These are phyloP conservation scores for Boleophthalmus pectinirostris DNA, from an alignment of 2,113 vertebrate species.

Conservation along the genomic window DNA sequence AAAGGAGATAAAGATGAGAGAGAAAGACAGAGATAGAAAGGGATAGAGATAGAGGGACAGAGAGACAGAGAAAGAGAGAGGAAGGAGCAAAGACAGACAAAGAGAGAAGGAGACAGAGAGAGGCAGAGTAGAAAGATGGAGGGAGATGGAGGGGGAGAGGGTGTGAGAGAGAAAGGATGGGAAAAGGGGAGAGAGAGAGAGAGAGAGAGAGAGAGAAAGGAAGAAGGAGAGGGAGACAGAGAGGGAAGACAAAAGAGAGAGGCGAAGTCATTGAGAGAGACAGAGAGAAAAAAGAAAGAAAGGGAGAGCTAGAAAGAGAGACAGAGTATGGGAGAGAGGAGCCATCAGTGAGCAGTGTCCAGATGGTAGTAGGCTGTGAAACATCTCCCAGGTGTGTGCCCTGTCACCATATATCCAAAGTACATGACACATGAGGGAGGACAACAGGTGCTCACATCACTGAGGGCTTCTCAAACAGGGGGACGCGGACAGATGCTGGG, in stretches of 20 bases:
- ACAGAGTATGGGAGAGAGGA: neutral
- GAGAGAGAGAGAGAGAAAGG: too few species aligned
- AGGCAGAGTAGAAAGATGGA: too few species aligned
- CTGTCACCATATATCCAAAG: slow-evolving; percentile 39
- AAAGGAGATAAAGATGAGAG: neutral
- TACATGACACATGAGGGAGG: slow-evolving; percentile 39
- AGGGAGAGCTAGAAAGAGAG: neutral
- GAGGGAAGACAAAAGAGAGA: neutral
- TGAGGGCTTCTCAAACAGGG: neutral
- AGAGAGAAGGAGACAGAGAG: too few species aligned
- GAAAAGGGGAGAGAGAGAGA: too few species aligned
- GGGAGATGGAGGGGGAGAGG: too few species aligned
- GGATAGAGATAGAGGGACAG: neutral
- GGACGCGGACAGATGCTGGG: neutral
- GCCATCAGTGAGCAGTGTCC: slow-evolving; percentile 33
- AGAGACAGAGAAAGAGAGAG: too few species aligned
- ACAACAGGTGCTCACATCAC: slow-evolving; percentile 58
- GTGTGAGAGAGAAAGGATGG: too few species aligned
- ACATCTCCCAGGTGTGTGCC: slow-evolving; percentile 30
- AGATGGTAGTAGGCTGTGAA: slow-evolving; percentile 47
- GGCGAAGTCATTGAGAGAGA: neutral
- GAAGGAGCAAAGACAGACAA: too few species aligned
- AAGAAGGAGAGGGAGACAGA: too few species aligned
- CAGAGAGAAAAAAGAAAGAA: neutral
- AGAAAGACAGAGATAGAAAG: too few species aligned